phyloP scores from a whole-genome alignment of 2,888 invertebrate genomes.

The Habrosyne pyritoides region DNA sequence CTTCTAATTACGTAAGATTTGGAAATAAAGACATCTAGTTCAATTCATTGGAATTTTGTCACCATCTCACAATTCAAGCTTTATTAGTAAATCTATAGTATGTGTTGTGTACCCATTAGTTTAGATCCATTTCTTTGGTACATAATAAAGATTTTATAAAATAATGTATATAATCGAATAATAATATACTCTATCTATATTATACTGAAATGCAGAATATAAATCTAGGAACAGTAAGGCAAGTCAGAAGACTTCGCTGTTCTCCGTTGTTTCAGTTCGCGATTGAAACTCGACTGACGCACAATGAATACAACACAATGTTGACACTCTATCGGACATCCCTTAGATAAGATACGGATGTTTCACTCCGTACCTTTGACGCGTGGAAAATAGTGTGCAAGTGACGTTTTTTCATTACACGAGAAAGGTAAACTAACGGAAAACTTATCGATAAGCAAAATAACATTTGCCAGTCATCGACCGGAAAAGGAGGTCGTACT shows the following conservation, averaged over 20 bases:
- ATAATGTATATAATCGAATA: too few species aligned
- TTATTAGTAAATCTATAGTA: too few species aligned
- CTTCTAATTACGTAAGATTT: too few species aligned
- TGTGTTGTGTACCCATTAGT: too few species aligned
- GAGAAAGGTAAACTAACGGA: background rate
- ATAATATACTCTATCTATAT: too few species aligned
- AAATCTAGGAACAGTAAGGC: constrained; percentile 16
- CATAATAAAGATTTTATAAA: too few species aligned
- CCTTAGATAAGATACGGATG: constrained; percentile 60
- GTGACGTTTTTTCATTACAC: background rate
- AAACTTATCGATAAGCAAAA: background rate
- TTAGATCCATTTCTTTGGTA: too few species aligned
- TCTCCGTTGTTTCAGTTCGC: constrained; percentile 33
- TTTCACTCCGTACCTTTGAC: constrained; percentile 51
- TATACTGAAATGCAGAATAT: too few species aligned
- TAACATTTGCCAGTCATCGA: background rate
- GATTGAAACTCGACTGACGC: constrained; percentile 53
- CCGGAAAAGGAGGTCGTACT: background rate
- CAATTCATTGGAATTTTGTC: too few species aligned
- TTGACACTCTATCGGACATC: constrained; percentile 58
- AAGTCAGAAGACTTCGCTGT: constrained; percentile 52
- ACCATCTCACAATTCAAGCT: too few species aligned
- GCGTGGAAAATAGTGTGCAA: constrained; percentile 34
- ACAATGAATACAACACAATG: constrained; percentile 57
- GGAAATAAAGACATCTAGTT: too few species aligned